Conservation (phyloP, 1,140 invertebrate genomes). For the Metopolophium dirhodum region DNA sequence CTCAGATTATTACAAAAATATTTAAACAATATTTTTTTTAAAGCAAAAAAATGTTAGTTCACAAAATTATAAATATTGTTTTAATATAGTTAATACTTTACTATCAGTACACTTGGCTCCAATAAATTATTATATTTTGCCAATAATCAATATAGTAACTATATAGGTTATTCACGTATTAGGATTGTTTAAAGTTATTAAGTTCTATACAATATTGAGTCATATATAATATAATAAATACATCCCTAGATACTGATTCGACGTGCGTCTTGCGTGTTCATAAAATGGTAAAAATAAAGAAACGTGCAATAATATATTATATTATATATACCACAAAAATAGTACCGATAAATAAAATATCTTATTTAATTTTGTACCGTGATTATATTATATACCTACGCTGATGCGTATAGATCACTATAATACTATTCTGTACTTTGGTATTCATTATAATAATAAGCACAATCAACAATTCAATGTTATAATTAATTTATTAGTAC, state of each 20-base stretch:
- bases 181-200: not conserved
- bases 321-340: not conserved
- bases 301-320: not conserved
- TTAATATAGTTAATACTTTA: too few species aligned
- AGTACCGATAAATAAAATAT: not conserved
- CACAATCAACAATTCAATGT: not conserved
- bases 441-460: not conserved
- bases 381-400: not conserved
- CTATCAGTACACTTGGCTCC: too few species aligned
- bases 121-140: not conserved
- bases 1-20: not conserved
- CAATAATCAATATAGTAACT: not conserved
- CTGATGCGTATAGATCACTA: not conserved
- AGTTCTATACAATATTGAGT: not conserved
- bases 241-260: not conserved
- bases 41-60: not conserved
- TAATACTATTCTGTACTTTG: too few species aligned
- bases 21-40: not conserved
- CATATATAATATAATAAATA: not conserved
- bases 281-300: not conserved
- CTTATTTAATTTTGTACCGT: not conserved
- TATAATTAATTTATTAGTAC: not conserved
- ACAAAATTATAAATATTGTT: not conserved
- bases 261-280: not conserved
- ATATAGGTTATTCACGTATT: not conserved